Conservation (phyloP, 1,140 invertebrate species). For the Drusus annulatus region DNA sequence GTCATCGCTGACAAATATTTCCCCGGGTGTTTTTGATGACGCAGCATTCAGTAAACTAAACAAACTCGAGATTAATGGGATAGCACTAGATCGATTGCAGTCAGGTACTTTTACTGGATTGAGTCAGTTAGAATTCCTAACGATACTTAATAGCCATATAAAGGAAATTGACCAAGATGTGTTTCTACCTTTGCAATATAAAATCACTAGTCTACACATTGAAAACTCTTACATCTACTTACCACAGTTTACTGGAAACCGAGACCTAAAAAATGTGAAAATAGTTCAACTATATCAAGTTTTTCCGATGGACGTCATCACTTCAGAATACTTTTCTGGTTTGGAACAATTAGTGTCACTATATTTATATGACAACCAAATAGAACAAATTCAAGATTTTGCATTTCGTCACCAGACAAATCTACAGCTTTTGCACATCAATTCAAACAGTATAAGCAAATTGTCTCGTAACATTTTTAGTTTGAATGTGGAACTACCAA, state of each 20-base stretch:
- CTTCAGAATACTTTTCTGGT: slow-evolving; percentile 54
- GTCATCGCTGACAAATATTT: slow-evolving; percentile 2
- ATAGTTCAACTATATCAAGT: slow-evolving; percentile 60
- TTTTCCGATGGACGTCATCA: slow-evolving; percentile 52
- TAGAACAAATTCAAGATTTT: slow-evolving; percentile 57
- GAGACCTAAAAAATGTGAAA: slow-evolving; percentile 49
- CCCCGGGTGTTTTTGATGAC: slow-evolving; percentile 32
- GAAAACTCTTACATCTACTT: slow-evolving; percentile 58
- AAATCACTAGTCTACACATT: slow-evolving; percentile 58
- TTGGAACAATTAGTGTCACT: slow-evolving; percentile 58
- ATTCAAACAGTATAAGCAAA: slow-evolving; percentile 55
- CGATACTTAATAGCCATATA: slow-evolving; percentile 26
- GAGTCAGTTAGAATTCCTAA: slow-evolving; percentile 1
- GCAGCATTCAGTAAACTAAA: slow-evolving; percentile 18
- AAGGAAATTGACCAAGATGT: slow-evolving; percentile 52
- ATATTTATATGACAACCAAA: slow-evolving; percentile 58
- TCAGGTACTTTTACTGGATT: slow-evolving; percentile 38
- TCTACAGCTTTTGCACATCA: slow-evolving; percentile 21
- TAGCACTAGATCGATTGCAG: slow-evolving; percentile 7
- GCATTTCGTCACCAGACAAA: slow-evolving; percentile 58
- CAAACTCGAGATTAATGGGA: slow-evolving; percentile 1
- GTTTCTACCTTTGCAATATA: slow-evolving; percentile 45
- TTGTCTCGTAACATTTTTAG: slow-evolving; percentile 61
- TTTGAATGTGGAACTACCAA: slow-evolving; percentile 52
- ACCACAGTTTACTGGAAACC: slow-evolving; percentile 59